phyloP scores from a whole-genome alignment of 2,113 vertebrate species.

The Malaclemys terrapin region DNA sequence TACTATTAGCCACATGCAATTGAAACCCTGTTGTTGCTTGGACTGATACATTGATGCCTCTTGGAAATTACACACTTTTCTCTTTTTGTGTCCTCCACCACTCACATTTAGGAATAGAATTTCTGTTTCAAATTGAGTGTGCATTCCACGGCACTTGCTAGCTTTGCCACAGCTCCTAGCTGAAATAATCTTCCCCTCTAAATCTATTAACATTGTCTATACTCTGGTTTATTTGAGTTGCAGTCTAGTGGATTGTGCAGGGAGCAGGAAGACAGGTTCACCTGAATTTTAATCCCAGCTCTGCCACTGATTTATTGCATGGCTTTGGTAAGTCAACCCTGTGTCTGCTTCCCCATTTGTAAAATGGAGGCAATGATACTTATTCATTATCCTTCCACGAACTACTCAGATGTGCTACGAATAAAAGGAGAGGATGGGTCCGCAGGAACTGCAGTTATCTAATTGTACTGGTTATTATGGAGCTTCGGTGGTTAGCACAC shows the following conservation, averaged over 20 bases:
- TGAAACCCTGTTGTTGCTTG: conserved; percentile 3
- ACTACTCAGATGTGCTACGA: conserved; percentile 5
- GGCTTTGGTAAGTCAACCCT: conserved; percentile 5
- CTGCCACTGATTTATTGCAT: fast-evolving
- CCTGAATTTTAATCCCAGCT: conserved; percentile 39
- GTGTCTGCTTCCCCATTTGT: conserved; percentile 17
- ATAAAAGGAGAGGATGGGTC: neutral
- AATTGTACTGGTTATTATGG: neutral
- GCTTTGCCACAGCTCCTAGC: neutral
- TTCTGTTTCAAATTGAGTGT: neutral
- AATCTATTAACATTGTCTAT: conserved; percentile 32
- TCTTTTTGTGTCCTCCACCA: neutral
- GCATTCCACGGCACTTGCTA: neutral
- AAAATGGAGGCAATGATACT: conserved; percentile 12
- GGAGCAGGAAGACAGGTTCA: conserved; percentile 16
- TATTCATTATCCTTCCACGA: conserved; percentile 28
- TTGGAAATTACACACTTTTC: conserved; percentile 17
- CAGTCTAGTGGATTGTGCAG: neutral
- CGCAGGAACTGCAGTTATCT: conserved; percentile 11
- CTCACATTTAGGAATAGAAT: neutral
- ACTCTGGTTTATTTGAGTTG: neutral
- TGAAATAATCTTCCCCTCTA: conserved; percentile 11
- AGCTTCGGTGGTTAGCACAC: neutral
- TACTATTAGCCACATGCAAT: neutral
- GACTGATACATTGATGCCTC: neutral